phyloP scores from a whole-genome alignment of 2,888 invertebrate species.

The Cosmorhoe ocellata region DNA sequence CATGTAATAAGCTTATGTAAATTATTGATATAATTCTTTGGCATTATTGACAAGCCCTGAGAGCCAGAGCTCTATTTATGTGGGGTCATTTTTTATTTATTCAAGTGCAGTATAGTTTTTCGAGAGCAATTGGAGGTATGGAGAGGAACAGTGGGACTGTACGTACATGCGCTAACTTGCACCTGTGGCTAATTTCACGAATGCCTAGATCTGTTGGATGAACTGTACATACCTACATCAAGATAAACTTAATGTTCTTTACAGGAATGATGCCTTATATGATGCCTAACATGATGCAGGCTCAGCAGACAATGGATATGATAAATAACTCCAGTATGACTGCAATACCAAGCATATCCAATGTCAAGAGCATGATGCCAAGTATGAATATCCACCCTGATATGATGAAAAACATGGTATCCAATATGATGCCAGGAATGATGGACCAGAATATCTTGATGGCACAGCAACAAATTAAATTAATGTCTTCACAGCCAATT shows the following conservation, averaged over 20 bases:
- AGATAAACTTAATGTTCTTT: slow-evolving; percentile 7
- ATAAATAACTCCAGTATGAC: slow-evolving; percentile 37
- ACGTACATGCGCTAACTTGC: too few species aligned
- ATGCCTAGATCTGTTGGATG: too few species aligned
- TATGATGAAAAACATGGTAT: slow-evolving; percentile 56
- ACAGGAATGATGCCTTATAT: slow-evolving; percentile 48
- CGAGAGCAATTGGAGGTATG: too few species aligned
- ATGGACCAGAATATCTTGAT: slow-evolving; percentile 83
- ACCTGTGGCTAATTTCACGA: too few species aligned
- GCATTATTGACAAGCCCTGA: too few species aligned
- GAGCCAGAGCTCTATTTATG: too few species aligned
- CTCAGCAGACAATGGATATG: slow-evolving; percentile 45
- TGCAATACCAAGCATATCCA: slow-evolving; percentile 36
- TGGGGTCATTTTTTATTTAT: too few species aligned
- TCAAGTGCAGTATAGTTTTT: too few species aligned
- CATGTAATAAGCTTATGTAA: too few species aligned
- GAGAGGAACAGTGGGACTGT: too few species aligned
- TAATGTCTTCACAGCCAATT: slow-evolving; percentile 48
- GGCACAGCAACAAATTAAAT: slow-evolving; percentile 51
- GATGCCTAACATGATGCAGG: slow-evolving; percentile 38
- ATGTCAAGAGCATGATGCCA: slow-evolving; percentile 39
- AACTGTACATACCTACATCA: too few species aligned
- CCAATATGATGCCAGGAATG: slow-evolving; percentile 57
- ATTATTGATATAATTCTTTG: too few species aligned
- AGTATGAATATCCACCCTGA: slow-evolving; percentile 61